These are phyloP conservation scores for Plagodis dolabraria DNA, from an alignment of 2,888 invertebrate species.

Conservation along the genomic window DNA sequence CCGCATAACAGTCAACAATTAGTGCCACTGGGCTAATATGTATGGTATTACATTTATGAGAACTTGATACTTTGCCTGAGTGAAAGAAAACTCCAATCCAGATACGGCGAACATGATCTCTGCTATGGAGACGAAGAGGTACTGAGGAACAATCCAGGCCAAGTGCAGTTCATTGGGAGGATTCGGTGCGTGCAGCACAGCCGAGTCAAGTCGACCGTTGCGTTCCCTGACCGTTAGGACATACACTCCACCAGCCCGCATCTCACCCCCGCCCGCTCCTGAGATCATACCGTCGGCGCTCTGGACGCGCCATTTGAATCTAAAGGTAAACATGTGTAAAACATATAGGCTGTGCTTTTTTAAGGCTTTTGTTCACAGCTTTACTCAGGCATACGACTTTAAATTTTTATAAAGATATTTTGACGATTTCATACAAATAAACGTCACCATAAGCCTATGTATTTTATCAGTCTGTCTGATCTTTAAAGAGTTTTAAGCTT, in stretches of 20 bases:
- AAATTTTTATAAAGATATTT: too few species aligned
- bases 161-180: conserved; percentile 88
- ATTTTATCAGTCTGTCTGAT: too few species aligned
- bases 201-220: conserved; percentile 79
- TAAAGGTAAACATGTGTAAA: conserved; percentile 25
- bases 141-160: conserved; percentile 91
- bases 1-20: too few species aligned
- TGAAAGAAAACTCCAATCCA: conserved; percentile 93
- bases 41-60: too few species aligned
- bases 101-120: conserved; percentile 94
- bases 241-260: conserved; percentile 82
- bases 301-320: conserved; percentile 68
- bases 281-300: conserved; percentile 62
- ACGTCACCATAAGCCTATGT: too few species aligned
- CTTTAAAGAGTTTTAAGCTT: too few species aligned
- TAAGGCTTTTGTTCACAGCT: too few species aligned
- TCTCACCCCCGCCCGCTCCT: conserved; percentile 64
- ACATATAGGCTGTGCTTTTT: too few species aligned
- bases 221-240: conserved; percentile 82
- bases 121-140: conserved; percentile 90
- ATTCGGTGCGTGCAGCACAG: conserved; percentile 85
- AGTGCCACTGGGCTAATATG: too few species aligned
- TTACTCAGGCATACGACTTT: too few species aligned
- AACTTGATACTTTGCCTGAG: conserved; percentile 78
- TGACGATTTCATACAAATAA: too few species aligned